Base-by-base conservation (phyloP, 2,797 vertebrate genomes). In the Toxotes lorentzi region DNA sequence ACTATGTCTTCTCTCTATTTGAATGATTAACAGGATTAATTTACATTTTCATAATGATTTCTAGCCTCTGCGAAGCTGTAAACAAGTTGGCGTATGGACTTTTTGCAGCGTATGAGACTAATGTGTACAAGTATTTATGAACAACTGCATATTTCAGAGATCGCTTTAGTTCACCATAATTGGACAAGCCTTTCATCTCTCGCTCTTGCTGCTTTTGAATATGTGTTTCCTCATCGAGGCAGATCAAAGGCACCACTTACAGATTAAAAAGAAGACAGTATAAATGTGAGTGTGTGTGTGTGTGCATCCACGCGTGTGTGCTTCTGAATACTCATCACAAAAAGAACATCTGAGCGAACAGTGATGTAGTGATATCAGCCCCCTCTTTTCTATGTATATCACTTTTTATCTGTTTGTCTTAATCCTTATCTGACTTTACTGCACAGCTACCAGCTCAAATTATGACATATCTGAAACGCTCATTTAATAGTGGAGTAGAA, bases 171-270 rank as follows among this genome's bases (percentile, higher is more conserved):
- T 90, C 77, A 11, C 82, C 24, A 56, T 93, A 92, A 93, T 89
- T 91, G 90, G 85, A 88, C 86, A 35, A 74, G 67, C 60, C 86
- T 91, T 93, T 89, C 77, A 90, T 92, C 85, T 90, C 64, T 51
- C 0, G 13, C 79, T 86, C 61, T 78, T 11, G 79, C 89, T 88
- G 79, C 81, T 71, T 85, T 86, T 88, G 82, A 92, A 90, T 85
- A 47, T 72, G 84, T 19, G 63, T 87, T 92, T 90, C 80, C 76
- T 82, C 88, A 85, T 91, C 43, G n/a, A 71, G 73, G 68, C 73
- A 87, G 86, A 94, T 94, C 91, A 93, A 93, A 93, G 88, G 70
- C 82, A 70, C 50, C 71, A 68, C 65, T 90, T 88, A 78, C 80
- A 91, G 90, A 92, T 92, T 90, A 86, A 72, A 80, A 86, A 68